Evolutionary conservation across 2,888 invertebrate species (phyloP).

Genomic region (Sycophila texana): DNA sequence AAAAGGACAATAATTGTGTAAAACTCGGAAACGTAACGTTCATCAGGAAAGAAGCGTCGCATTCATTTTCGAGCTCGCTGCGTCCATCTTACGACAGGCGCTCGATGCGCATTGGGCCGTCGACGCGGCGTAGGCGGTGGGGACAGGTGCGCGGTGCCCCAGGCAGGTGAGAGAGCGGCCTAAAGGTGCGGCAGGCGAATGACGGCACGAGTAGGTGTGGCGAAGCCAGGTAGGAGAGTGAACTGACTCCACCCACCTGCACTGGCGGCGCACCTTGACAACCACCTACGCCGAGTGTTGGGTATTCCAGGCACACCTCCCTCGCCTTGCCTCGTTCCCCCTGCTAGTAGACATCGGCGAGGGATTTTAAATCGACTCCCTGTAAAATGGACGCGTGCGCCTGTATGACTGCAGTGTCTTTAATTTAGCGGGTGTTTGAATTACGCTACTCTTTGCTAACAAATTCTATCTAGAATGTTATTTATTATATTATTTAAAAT

Average conservation of each 20-base stretch:
- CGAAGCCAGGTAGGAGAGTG: constrained; percentile 51
- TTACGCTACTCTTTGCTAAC: too few relatives aligned
- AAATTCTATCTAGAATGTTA: too few relatives aligned
- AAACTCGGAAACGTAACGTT: neutral
- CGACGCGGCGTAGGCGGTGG: constrained; percentile 7
- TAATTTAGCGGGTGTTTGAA: too few relatives aligned
- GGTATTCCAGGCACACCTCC: too few relatives aligned
- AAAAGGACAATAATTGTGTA: too few relatives aligned
- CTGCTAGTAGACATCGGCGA: too few relatives aligned
- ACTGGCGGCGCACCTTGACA: constrained; percentile 29
- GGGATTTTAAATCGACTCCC: neutral
- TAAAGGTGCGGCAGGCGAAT: constrained; percentile 24
- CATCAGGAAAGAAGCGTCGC: too few relatives aligned
- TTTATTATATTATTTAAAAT: too few relatives aligned
- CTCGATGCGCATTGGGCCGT: neutral
- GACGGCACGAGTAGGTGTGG: constrained; percentile 62
- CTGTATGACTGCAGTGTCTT: too few relatives aligned
- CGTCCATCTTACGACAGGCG: neutral
- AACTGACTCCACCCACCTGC: constrained; percentile 66
- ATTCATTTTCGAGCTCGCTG: neutral
- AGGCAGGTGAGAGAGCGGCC: neutral
- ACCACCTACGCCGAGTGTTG: neutral
- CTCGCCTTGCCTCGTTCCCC: neutral
- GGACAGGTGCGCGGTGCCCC: constrained; percentile 10
- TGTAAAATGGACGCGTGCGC: constrained; percentile 30